Evolutionary conservation across 2,888 invertebrate species (phyloP).

Genomic region (Latheticus oryzae): DNA sequence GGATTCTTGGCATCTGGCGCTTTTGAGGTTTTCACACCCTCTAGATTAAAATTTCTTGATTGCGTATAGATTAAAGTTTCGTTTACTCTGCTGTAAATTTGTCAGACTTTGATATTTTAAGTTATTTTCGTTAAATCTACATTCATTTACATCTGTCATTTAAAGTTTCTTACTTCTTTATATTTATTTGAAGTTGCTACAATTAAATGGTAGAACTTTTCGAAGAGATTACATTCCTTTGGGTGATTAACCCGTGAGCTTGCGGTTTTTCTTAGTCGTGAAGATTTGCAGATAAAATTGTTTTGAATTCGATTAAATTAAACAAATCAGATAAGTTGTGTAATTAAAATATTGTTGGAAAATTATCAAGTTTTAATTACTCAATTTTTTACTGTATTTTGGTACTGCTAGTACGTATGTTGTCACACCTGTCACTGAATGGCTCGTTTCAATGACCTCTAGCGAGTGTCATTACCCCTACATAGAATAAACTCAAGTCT

Average conservation of each 20-base stretch:
- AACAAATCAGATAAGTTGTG: no score
- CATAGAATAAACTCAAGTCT: conserved; percentile 33
- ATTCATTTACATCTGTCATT: conserved; percentile 7
- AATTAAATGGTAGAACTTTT: no score
- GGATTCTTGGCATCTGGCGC: background rate
- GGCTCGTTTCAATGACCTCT: conserved; percentile 43
- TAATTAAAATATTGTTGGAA: no score
- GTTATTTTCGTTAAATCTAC: conserved; percentile 17
- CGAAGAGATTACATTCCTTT: no score
- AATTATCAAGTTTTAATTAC: no score
- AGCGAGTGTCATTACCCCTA: conserved; percentile 41
- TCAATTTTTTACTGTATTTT: no score
- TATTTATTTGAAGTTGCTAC: no score
- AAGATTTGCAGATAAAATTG: no score
- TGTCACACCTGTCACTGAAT: conserved; percentile 42
- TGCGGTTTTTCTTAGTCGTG: no score
- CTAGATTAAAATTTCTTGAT: conserved; percentile 26
- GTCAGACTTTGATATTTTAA: conserved; percentile 17
- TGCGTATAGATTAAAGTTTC: conserved; percentile 22
- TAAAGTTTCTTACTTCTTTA: conserved; percentile 1
- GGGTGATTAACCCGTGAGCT: no score
- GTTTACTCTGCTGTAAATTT: conserved; percentile 25
- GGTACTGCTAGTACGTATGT: conserved; percentile 7
- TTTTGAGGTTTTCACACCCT: conserved; percentile 23
- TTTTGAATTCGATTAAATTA: no score